Evolutionary conservation across 2,888 invertebrate species (phyloP).

Genomic region (Erebia palarica): DNA sequence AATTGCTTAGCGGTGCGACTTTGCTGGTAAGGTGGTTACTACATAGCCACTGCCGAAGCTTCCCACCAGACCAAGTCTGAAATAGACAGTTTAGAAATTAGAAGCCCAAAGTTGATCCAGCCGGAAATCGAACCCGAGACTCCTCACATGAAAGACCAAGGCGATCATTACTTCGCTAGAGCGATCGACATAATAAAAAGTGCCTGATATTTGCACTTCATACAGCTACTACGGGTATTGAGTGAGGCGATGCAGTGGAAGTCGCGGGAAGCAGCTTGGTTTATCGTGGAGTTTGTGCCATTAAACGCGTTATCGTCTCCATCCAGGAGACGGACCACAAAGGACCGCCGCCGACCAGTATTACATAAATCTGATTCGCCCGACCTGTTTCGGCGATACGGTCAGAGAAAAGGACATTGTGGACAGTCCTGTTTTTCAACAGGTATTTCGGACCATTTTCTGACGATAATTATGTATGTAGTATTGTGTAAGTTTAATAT

Average conservation of each 20-base stretch:
- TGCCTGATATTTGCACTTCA: too few relatives aligned
- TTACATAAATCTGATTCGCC: slow-evolving; percentile 26
- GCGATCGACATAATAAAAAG: too few relatives aligned
- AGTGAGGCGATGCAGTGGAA: neutral
- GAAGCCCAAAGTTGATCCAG: too few relatives aligned
- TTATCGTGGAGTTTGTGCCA: neutral
- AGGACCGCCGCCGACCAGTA: slow-evolving; percentile 23
- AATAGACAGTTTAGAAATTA: too few relatives aligned
- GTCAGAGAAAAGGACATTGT: slow-evolving; percentile 22
- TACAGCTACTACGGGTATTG: neutral
- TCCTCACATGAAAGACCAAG: too few relatives aligned
- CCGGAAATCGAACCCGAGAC: too few relatives aligned
- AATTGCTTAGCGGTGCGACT: too few relatives aligned
- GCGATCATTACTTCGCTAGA: too few relatives aligned
- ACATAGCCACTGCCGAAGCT: too few relatives aligned
- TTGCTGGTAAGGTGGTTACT: too few relatives aligned
- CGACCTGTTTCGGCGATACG: slow-evolving; percentile 19
- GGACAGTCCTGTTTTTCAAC: slow-evolving; percentile 18
- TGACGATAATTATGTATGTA: slow-evolving; percentile 1
- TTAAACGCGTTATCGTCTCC: slow-evolving; percentile 20
- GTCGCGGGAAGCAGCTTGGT: neutral
- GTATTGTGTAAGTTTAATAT: neutral
- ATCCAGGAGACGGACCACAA: slow-evolving; percentile 26
- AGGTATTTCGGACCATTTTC: slow-evolving; percentile 15
- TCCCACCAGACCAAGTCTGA: too few relatives aligned